Base-by-base conservation (phyloP, 2,113 vertebrate species). In the Sapayoa aenigma region DNA sequence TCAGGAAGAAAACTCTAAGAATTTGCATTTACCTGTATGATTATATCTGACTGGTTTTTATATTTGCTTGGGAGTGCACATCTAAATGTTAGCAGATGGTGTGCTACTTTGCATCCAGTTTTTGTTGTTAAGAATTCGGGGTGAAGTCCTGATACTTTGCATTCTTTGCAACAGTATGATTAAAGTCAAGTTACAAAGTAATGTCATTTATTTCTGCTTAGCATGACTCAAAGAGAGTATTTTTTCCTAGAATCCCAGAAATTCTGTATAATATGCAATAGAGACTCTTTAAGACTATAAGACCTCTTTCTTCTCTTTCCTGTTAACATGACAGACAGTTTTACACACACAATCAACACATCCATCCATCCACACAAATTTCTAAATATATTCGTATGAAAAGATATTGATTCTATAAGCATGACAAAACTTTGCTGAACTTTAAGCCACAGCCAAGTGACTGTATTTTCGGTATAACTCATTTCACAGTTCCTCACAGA, bases 401-500 rank as follows among this genome's bases (percentile, higher is more conserved):
- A 94, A 63, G 1, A 24, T 17, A 28, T 10, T 83, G 1, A 31
- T 79, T 83, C 63, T 39, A 52, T 60, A 73, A 76, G 24, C 22
- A 72, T 0, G 0, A 67, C 6, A 69, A 91, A 87, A 0, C 14
- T 75, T 73, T 68, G 33, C 6, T 65, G 75, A 65, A 47, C n/a
- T 83, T 79, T 44, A 82, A 79, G 58, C 44, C 67, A 60, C 24
- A 63, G 59, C 12, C 27, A 52, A 81, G 59, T n/a, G 22, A 6
- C 19, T 31, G 4, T 37, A 42, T 73, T 84, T 89, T 84, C 41
- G 37, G 73, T 80, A 77, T 25, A 65, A 41, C 50, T 90, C 68
- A 84, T 89, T 96, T 95, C 91, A 75, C 71, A 72, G 25, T 35
- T 90, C 39, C 39, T 85, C 49, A 18, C 21, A 79, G 85, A 72